phyloP scores from a whole-genome alignment of 2,888 invertebrate genomes.

The Megaustenia siamemsis region DNA sequence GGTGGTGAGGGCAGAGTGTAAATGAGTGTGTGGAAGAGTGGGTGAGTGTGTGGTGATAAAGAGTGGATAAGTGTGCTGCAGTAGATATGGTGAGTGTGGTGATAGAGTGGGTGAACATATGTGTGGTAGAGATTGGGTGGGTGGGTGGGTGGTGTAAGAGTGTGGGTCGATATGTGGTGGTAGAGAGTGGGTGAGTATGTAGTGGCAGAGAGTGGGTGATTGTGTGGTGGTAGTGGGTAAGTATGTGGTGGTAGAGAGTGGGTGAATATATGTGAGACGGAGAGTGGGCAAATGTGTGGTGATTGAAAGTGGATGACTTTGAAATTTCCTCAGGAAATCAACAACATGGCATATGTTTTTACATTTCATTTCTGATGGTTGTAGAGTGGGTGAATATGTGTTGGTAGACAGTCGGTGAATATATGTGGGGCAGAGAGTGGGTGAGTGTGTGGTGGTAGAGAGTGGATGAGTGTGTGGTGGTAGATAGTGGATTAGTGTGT shows the following conservation, averaged over 20 bases:
- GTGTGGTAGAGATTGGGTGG: not conserved
- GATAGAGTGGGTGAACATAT: not conserved
- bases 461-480: no score
- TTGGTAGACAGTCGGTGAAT: not conserved
- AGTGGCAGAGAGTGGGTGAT: not conserved
- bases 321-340: no score
- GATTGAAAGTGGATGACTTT: no score
- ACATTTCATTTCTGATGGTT: no score
- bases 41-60: not conserved
- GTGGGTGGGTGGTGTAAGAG: not conserved
- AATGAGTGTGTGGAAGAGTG: not conserved
- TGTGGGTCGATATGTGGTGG: not conserved
- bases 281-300: no score
- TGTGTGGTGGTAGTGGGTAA: not conserved
- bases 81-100: no score
- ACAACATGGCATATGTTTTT: no score
- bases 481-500: not conserved
- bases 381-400: conserved; percentile 39
- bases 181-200: not conserved
- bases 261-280: no score
- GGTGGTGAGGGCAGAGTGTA: not conserved
- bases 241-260: no score
- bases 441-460: not conserved
- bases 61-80: no score
- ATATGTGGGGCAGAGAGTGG: not conserved